These are phyloP conservation scores for Apteryx owenii DNA, from an alignment of 2,113 vertebrate species.

Conservation along the genomic window DNA sequence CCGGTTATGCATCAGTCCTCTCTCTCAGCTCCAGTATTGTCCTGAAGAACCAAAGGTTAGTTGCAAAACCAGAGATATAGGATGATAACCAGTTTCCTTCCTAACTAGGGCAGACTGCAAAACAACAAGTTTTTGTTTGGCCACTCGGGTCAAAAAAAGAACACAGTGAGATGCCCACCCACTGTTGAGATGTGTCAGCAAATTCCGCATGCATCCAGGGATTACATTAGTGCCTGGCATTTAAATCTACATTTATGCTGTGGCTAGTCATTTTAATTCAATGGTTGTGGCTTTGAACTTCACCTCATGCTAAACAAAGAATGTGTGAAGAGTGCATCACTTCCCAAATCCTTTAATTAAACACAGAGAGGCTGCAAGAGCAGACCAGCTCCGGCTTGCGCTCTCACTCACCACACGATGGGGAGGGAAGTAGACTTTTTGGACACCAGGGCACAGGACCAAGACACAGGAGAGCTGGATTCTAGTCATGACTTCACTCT, in stretches of 20 bases:
- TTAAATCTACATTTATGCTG: neutral
- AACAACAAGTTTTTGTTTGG: neutral
- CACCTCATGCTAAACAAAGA: neutral
- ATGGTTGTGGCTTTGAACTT: neutral
- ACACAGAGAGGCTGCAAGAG: neutral
- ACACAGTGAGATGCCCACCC: neutral
- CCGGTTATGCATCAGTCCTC: neutral
- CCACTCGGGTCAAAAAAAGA: neutral
- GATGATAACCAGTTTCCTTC: neutral
- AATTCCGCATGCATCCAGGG: neutral
- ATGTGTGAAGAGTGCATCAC: accelerated
- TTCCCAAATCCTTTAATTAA: neutral
- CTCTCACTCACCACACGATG: accelerated
- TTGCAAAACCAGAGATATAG: neutral
- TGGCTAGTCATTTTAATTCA: neutral
- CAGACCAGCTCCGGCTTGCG: accelerated
- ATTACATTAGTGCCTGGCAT: neutral
- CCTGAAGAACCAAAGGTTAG: neutral
- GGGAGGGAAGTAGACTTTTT: neutral
- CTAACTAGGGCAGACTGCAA: neutral
- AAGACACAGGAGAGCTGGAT: neutral
- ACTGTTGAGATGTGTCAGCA: neutral
- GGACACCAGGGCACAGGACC: neutral
- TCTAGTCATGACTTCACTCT: neutral
- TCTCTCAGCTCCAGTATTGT: neutral